Evolutionary conservation across 2,113 vertebrate species (phyloP).

Genomic region (Bos taurus): DNA sequence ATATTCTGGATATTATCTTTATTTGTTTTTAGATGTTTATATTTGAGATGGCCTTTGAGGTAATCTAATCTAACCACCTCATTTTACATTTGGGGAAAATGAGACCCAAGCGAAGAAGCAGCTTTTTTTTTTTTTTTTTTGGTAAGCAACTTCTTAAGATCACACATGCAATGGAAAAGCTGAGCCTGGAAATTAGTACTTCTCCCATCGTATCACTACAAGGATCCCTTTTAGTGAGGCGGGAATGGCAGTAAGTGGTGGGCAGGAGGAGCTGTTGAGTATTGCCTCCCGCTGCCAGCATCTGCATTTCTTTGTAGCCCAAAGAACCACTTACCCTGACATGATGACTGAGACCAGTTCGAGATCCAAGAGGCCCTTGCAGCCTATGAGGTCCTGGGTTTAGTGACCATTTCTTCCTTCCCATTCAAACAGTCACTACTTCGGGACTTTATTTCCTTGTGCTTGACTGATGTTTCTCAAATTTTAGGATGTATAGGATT

Average conservation of each 20-base stretch:
- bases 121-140: not conserved
- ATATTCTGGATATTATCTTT: not conserved
- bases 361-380: not conserved
- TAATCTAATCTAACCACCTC: not conserved
- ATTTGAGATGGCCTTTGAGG: not conserved
- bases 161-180: not conserved
- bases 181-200: not conserved
- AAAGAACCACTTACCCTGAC: not conserved
- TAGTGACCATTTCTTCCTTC: not conserved
- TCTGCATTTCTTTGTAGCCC: not conserved
- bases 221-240: not conserved
- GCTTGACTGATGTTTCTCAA: not conserved
- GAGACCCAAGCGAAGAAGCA: not conserved
- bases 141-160: not conserved
- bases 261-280: not conserved
- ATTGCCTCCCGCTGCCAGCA: no score
- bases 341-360: not conserved
- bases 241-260: not conserved
- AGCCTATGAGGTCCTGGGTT: fast-evolving
- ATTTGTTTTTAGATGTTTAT: not conserved
- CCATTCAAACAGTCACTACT: fast-evolving
- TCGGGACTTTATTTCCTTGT: not conserved
- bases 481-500: not conserved
- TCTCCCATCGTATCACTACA: not conserved
- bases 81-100: not conserved